Base-by-base conservation (phyloP, 1,140 invertebrate species). In the Sarcophaga peregrina region DNA sequence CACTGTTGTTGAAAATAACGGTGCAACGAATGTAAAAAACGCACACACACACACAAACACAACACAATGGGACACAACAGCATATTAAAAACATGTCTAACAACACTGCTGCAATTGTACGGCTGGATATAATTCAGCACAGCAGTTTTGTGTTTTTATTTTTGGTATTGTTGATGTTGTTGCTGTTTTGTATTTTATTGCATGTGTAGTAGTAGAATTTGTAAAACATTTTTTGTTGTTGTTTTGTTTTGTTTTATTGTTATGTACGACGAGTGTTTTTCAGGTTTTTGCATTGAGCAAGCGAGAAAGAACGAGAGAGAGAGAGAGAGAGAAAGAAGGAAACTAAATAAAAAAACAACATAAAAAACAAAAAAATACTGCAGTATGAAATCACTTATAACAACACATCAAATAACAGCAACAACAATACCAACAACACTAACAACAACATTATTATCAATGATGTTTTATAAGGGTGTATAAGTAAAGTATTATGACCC, bases 361-460 rank as follows among this genome's bases (percentile, higher is more conserved):
- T 37, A 37, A 37, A 37, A 37, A 13, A 68, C 17, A 68, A 68
- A 68, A 78, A 78, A 78, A 78, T 82, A 72, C 82, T 72, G 82
- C 82, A 82, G 82, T 82, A 82, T 82, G 82, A 82, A 82, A 82
- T 82, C 82, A 82, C 68, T 81, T 72, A 68, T 68, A 68, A 68
- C 62, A 68, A 68, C 62, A 68, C 62, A 68, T 20, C 62, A 37
- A 37, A 37, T 37, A 68, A 25, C 54, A 58, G 54, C 54, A 58
- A 58, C 54, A 58, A 15, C 54, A 58, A 58, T 15, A n/a, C 6
- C 15, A 58, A 13, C 54, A 15, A 58, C 54, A n/a, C 15, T 13
- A 45, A 81, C 45, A 54, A 58, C 25, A 37, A 37, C 25, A 37
- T 37, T 37, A 37, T 37, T 37, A 37, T 37, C 25, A 37, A 37